Percentiles rank a stretch among this genome's conserved stretches.
These are phyloP conservation scores for Drosophila murphyi DNA, from an alignment of 1,140 invertebrate genomes.

Conservation along the genomic window DNA sequence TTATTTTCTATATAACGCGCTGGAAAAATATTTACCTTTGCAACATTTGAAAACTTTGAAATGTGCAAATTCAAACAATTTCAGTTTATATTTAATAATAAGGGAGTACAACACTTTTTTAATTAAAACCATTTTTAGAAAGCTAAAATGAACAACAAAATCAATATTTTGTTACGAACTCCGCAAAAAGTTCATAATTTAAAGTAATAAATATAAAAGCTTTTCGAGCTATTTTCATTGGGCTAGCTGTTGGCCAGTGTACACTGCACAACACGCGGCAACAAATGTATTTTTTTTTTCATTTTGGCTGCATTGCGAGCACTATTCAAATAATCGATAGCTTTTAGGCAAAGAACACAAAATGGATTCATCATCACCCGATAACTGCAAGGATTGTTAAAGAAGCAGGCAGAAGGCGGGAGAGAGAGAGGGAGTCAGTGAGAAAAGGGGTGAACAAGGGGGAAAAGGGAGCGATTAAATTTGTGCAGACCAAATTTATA, in stretches of 20 bases:
- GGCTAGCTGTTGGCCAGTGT: not conserved
- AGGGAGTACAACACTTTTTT: no score
- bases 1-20: no score
- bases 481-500: constrained; percentile 81
- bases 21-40: no score
- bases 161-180: not conserved
- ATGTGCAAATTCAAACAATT: no score
- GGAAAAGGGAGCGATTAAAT: constrained; percentile 57
- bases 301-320: constrained; percentile 35
- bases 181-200: not conserved
- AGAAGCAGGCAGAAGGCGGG: not conserved
- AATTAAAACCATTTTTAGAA: not conserved
- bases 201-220: not conserved
- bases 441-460: constrained; percentile 3
- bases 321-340: constrained; percentile 76
- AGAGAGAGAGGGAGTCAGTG: not conserved
- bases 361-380: constrained; percentile 57
- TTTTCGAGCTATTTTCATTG: not conserved
- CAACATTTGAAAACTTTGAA: no score
- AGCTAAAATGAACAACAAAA: not conserved
- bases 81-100: no score
- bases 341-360: constrained; percentile 66
- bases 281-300: constrained; percentile 55
- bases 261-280: constrained; percentile 29
- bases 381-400: constrained; percentile 19